These are phyloP conservation scores for Myripristis jacobus DNA, from an alignment of 2,797 vertebrate genomes.

Conservation along the genomic window DNA sequence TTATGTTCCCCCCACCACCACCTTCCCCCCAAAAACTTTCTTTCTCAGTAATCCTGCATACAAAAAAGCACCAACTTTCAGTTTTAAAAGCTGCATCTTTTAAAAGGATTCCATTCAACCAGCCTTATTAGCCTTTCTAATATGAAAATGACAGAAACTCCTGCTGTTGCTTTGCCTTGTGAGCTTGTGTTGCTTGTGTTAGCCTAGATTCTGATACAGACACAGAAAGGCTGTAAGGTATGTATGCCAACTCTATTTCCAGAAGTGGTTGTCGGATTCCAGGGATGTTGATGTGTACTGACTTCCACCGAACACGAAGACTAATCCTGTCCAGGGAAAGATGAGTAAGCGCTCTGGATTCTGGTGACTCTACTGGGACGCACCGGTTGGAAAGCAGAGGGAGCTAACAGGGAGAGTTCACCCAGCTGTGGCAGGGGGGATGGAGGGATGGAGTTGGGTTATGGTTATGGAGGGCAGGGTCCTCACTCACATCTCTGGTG, in stretches of 20 bases:
- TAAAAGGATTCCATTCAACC: background rate
- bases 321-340: constrained; percentile 54
- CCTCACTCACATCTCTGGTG: constrained; percentile 6
- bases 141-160: constrained; percentile 1
- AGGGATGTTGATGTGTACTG: constrained; percentile 44
- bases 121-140: background rate
- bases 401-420: background rate
- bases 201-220: background rate
- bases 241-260: constrained; percentile 37
- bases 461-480: constrained; percentile 12
- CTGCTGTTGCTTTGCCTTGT: background rate
- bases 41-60: constrained; percentile 12
- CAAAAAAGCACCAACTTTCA: constrained; percentile 27
- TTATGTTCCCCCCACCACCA: background rate
- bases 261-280: constrained; percentile 42
- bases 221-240: background rate
- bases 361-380: constrained; percentile 30
- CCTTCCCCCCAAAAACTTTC: background rate
- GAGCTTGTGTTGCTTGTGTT: background rate
- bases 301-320: constrained; percentile 43
- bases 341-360: constrained; percentile 57
- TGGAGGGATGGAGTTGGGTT: background rate
- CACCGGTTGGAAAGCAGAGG: constrained; percentile 14
- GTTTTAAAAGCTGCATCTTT: background rate
- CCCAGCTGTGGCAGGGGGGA: constrained; percentile 13